Conservation (phyloP, 1,140 invertebrate genomes). For the Hypothenemus hampei region DNA sequence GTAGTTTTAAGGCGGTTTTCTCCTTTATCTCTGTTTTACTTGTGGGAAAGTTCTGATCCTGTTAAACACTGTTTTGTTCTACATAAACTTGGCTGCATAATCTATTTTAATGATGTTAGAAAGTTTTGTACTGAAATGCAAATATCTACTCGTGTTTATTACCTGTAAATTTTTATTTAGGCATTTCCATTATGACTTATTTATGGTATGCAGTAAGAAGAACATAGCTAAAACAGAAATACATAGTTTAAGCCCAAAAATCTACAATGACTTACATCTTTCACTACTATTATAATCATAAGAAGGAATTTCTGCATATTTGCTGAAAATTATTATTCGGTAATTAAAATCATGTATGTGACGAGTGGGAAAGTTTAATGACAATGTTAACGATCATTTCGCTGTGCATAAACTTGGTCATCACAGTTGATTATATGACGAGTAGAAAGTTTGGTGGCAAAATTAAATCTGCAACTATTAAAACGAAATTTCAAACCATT, state of each 20-base stretch:
- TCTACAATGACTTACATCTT: too few species aligned
- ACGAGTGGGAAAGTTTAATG: neutral
- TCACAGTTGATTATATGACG: neutral
- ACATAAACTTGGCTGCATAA: slow-evolving; percentile 9
- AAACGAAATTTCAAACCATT: neutral
- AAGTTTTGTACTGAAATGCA: slow-evolving; percentile 11
- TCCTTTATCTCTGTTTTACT: slow-evolving; percentile 6
- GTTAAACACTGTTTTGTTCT: slow-evolving; percentile 9
- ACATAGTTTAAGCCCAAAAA: too few species aligned
- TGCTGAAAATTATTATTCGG: too few species aligned
- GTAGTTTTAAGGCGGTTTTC: neutral
- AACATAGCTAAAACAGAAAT: too few species aligned
- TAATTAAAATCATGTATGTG: too few species aligned
- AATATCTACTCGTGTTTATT: slow-evolving; percentile 5
- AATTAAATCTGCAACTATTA: slow-evolving; percentile 1
- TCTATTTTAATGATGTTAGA: slow-evolving; percentile 9
- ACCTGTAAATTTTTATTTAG: too few species aligned
- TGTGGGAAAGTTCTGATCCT: slow-evolving; percentile 8
- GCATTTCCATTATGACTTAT: too few species aligned
- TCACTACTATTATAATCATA: too few species aligned
- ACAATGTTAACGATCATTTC: neutral
- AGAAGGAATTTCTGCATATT: too few species aligned
- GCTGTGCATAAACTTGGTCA: neutral
- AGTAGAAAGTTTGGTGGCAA: neutral
- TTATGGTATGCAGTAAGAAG: too few species aligned